Evolutionary conservation across 2,113 vertebrate species (phyloP), one percentile per base, ranked within the genome.

Genomic region (Phyllopteryx taeniolatus): DNA sequence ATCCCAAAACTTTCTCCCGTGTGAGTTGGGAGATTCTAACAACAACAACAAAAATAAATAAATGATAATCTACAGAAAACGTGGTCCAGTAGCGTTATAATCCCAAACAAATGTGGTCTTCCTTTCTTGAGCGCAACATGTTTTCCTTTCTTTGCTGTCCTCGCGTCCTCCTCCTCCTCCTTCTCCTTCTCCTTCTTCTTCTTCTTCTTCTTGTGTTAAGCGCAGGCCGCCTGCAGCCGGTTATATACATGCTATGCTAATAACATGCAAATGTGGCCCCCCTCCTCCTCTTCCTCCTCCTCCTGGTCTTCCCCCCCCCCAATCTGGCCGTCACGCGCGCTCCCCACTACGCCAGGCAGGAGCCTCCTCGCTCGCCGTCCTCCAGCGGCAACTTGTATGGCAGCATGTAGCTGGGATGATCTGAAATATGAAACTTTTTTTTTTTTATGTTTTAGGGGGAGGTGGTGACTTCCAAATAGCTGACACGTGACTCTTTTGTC

Each of bases 231-330:
- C 90, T 88, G 92, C 89, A 88, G 83, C 88, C 90, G 81, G 93
- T 97, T 99, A 95, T 98, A 99, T 98, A 90, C 93, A 93, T 93
- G 95, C 94, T 95, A 95, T 94, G 93, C 90, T 97, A 98, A 98
- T 96, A 95, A 96, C 93, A 99, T 98, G 96, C 95, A 97, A 96
- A 98, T 97, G 84, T 91, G 1, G 0, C 62, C 70, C 53, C 10
- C 91, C 94, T 93, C 94, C 92, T 27, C 69, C 68, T 70, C 71
- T 49, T 60, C 56, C 67, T 15, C 92, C 94, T 93, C 96, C 93
- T 57, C 62, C 76, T 42, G 54, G 63, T 90, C 91, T 93, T 93
- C 95, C 76, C 77, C 66, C 65, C 71, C 63, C 96, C 94, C 95
- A 95, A 94, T 95, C 95, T 95, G 95, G 94, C 94, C 90, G 92